These are phyloP conservation scores for Drosophila lowei DNA, from an alignment of 1,140 invertebrate species.

Conservation along the genomic window DNA sequence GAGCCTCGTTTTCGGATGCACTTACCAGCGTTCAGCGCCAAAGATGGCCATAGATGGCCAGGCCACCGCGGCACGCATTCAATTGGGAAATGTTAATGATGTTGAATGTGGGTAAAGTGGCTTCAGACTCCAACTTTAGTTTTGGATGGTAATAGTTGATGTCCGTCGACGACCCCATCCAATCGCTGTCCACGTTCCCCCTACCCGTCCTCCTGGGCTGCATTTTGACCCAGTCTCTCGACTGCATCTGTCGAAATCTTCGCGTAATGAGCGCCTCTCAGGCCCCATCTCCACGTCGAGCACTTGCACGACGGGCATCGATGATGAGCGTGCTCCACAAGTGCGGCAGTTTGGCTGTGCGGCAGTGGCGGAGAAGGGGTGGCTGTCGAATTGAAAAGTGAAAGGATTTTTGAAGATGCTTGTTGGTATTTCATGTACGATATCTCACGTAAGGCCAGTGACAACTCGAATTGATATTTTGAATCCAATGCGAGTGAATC, in stretches of 20 bases:
- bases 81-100: constrained; percentile 65
- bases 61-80: constrained; percentile 51
- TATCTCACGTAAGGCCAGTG: constrained; percentile 20
- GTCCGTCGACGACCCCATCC: constrained; percentile 28
- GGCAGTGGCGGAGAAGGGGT: constrained; percentile 8
- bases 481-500: too few relatives aligned
- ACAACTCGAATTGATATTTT: constrained; percentile 28
- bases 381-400: constrained; percentile 64
- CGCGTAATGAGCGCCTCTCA: constrained; percentile 58
- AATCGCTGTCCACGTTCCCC: constrained; percentile 7
- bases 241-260: constrained; percentile 68
- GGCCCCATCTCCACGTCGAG: constrained; percentile 36
- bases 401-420: constrained; percentile 64
- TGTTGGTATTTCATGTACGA: constrained; percentile 23
- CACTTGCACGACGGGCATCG: constrained; percentile 39
- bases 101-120: constrained; percentile 58
- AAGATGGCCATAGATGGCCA: constrained; percentile 11
- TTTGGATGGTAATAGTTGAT: constrained; percentile 25
- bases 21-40: background rate
- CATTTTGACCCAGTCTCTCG: constrained; percentile 40
- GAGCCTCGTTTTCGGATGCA: constrained; percentile 18
- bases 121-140: constrained; percentile 12
- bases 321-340: constrained; percentile 40
- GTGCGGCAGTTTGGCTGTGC: background rate
- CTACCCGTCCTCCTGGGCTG: constrained; percentile 4